These are phyloP conservation scores for Halcyon senegalensis DNA, from an alignment of 2,113 vertebrate genomes.

Conservation along the genomic window DNA sequence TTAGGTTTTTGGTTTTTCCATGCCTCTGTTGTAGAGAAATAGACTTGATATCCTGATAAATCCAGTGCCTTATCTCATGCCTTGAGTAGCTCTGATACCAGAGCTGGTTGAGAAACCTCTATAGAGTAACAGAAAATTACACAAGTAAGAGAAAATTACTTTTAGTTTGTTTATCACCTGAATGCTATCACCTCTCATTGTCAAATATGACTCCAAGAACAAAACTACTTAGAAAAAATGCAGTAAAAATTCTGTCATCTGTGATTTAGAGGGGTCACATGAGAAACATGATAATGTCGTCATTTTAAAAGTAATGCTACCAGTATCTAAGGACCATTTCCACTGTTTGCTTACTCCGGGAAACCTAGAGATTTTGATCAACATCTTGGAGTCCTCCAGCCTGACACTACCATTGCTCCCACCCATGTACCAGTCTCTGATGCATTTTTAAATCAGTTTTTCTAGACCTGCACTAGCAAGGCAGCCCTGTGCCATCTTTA, in stretches of 20 bases:
- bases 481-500: not conserved
- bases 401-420: not conserved
- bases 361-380: not conserved
- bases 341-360: not conserved
- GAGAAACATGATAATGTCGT: not conserved
- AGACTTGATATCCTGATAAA: not conserved
- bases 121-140: not conserved
- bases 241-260: not conserved
- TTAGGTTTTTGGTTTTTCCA: not conserved
- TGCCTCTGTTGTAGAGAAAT: not conserved
- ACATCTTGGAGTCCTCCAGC: not conserved
- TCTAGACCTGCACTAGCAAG: not conserved
- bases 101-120: not conserved
- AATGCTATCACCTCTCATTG: not conserved
- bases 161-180: constrained; percentile 17
- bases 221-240: not conserved
- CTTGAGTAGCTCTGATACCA: not conserved
- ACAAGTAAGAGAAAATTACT: not conserved
- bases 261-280: constrained; percentile 8
- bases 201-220: not conserved
- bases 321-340: not conserved
- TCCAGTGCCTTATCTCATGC: not conserved
- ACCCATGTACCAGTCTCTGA: not conserved
- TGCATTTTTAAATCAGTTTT: not conserved
- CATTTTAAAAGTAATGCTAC: not conserved